Percentiles rank a stretch among this genome's conserved stretches.
These are phyloP conservation scores for Ginglymostoma cirratum DNA, from an alignment of 2,113 vertebrate genomes.

Conservation along the genomic window DNA sequence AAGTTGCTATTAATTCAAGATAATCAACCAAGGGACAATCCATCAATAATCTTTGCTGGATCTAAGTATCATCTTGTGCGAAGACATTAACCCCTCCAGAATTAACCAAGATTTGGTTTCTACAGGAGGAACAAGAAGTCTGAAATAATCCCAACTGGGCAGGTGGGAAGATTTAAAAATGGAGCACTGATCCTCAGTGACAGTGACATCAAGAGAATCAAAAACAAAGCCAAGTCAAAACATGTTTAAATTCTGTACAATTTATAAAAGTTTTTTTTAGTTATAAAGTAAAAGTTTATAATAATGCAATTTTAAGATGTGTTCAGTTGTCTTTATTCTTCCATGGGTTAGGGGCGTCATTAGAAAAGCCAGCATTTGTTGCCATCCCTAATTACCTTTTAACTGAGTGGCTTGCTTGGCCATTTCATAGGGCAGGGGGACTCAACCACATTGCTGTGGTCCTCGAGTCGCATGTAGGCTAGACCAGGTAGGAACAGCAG, in stretches of 20 bases:
- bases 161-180: constrained; percentile 83
- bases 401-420: no score
- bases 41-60: not conserved
- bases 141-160: constrained; percentile 62
- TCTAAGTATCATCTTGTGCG: not conserved
- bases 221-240: constrained; percentile 41
- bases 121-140: constrained; percentile 64
- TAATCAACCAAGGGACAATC: not conserved
- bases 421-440: no score
- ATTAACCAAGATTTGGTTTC: constrained; percentile 17
- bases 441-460: no score
- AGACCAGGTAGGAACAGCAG: no score
- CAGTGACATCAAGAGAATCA: constrained; percentile 79
- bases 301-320: not conserved
- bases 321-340: not conserved
- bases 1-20: not conserved
- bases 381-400: no score
- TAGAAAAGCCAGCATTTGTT: no score
- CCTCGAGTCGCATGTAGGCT: no score
- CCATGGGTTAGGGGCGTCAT: no score
- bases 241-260: not conserved
- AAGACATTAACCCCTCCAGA: not conserved
- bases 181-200: constrained; percentile 79
- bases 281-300: not conserved
- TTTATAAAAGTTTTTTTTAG: not conserved